A percentile compares a stretch with the other conserved stretches of the same genome.
phyloP scores from a whole-genome alignment of 2,113 vertebrate genomes.

The Tenebrosternarchus preto region DNA sequence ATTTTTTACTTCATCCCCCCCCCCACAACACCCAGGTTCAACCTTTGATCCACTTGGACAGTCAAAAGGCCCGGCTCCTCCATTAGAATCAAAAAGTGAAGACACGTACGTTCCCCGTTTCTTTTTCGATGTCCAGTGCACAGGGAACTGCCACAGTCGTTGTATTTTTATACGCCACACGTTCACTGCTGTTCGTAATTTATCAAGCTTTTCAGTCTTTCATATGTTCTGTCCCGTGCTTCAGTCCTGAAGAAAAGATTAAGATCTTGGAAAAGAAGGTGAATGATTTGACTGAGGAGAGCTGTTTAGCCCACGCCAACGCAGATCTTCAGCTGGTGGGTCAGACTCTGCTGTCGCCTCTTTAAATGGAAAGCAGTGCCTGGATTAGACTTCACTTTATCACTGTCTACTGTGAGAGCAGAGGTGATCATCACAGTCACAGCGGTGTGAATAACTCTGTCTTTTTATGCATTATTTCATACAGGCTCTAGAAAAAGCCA shows the following conservation, averaged over 20 bases:
- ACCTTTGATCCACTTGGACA: slow-evolving; percentile 90
- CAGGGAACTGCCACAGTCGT: background rate
- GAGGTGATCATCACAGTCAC: background rate
- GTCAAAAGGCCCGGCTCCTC: slow-evolving; percentile 84
- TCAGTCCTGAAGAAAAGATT: slow-evolving; percentile 91
- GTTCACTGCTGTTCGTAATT: background rate
- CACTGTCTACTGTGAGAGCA: background rate
- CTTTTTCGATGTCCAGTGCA: background rate
- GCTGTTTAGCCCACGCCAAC: slow-evolving; percentile 86
- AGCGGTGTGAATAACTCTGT: background rate
- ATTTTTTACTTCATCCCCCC: slow-evolving; percentile 38
- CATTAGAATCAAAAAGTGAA: slow-evolving; percentile 86
- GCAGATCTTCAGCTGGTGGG: slow-evolving; percentile 88
- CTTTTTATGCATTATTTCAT: slow-evolving; percentile 28
- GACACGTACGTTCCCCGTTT: slow-evolving; percentile 81
- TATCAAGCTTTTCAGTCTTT: background rate
- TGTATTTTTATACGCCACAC: background rate
- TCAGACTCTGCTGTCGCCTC: background rate
- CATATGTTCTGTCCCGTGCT: slow-evolving; percentile 42
- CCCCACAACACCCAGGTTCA: slow-evolving; percentile 76
- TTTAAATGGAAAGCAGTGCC: background rate
- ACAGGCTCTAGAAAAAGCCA: slow-evolving; percentile 92
- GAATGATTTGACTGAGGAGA: slow-evolving; percentile 93
- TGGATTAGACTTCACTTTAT: background rate
- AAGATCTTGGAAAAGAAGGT: slow-evolving; percentile 94